phyloP scores from a whole-genome alignment of 2,888 invertebrate species.

The Hydriomena furcata region DNA sequence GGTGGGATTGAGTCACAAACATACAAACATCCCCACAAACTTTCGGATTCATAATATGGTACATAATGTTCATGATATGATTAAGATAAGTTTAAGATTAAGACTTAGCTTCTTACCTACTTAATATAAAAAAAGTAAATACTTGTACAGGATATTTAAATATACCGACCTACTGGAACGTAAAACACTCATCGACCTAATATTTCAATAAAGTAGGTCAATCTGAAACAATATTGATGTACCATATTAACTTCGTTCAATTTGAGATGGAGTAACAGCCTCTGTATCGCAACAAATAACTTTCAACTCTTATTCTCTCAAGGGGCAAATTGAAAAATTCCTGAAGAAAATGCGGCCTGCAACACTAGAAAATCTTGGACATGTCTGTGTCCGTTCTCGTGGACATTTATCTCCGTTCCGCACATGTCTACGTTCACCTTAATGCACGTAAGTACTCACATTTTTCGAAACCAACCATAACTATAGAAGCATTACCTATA shows the following conservation, averaged over 20 bases:
- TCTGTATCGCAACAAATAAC: constrained; percentile 45
- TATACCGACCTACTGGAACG: background rate
- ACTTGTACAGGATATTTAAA: too few species aligned
- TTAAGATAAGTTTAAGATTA: too few species aligned
- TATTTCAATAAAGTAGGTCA: constrained; percentile 14
- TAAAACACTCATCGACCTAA: constrained; percentile 1
- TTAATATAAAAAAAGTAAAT: too few species aligned
- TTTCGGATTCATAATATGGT: too few species aligned
- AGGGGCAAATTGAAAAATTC: constrained; percentile 67
- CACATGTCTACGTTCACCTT: constrained; percentile 43
- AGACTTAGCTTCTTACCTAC: too few species aligned
- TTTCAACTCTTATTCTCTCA: constrained; percentile 55
- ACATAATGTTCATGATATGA: too few species aligned
- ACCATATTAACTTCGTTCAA: constrained; percentile 33
- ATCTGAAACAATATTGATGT: background rate
- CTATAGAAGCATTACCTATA: constrained; percentile 71
- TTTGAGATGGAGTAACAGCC: constrained; percentile 34
- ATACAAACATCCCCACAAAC: too few species aligned
- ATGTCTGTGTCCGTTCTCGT: constrained; percentile 30
- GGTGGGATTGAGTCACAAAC: too few species aligned
- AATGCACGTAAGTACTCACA: constrained; percentile 43
- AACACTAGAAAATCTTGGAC: constrained; percentile 50
- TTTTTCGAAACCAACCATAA: constrained; percentile 45
- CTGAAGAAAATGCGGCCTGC: constrained; percentile 46
- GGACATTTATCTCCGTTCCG: constrained; percentile 51